Conservation (phyloP, 2,888 invertebrate genomes). For the Apotomis betuletana region DNA sequence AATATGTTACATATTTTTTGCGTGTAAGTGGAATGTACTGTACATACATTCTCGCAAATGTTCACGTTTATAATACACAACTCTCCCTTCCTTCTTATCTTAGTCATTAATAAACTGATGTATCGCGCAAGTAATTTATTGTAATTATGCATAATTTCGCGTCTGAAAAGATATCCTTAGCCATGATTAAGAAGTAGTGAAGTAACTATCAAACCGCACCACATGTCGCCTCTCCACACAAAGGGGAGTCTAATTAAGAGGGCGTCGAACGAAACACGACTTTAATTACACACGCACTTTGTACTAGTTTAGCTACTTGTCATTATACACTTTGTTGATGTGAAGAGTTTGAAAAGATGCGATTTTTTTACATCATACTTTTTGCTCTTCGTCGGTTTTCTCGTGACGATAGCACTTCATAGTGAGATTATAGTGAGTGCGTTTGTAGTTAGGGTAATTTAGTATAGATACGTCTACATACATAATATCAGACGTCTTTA, state of each 20-base stretch:
- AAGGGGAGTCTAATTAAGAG: slow-evolving; percentile 64
- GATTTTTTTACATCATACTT: not conserved
- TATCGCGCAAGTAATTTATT: slow-evolving; percentile 16
- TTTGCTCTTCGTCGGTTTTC: no score
- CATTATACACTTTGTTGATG: slow-evolving; percentile 43
- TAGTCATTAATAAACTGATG: not conserved
- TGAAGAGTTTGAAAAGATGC: not conserved
- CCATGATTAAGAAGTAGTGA: slow-evolving; percentile 49
- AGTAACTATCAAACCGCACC: slow-evolving; percentile 52
- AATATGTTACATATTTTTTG: no score
- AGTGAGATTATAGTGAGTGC: no score
- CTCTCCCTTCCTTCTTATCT: not conserved
- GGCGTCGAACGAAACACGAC: slow-evolving; percentile 63
- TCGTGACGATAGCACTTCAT: no score
- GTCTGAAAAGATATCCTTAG: slow-evolving; percentile 48
- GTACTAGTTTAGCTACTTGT: slow-evolving; percentile 53
- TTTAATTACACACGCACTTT: slow-evolving; percentile 67
- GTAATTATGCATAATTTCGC: slow-evolving; percentile 38
- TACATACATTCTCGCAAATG: no score
- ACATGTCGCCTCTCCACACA: slow-evolving; percentile 62
- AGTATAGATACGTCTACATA: no score
- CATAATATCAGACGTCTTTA: no score
- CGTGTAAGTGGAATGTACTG: no score
- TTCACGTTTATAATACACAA: no score
- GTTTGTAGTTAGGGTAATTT: no score